A percentile compares a stretch with the other conserved stretches of the same genome.
Evolutionary conservation across 64 coral and sea anemone genomes (phyloP).

Genomic region (Montipora sp.): DNA sequence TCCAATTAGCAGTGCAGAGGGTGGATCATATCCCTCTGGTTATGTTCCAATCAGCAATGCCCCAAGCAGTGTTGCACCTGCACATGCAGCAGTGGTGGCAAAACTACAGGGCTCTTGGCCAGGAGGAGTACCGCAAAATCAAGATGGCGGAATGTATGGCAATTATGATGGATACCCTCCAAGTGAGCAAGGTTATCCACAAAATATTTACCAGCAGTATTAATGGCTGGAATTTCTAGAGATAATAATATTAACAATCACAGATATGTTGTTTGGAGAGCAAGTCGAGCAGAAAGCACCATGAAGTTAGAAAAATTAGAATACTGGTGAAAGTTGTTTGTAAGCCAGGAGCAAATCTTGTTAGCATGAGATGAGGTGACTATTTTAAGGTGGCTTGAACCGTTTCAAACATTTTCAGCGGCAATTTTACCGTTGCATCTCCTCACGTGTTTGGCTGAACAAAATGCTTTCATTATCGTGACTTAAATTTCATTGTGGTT

Average conservation of each 20-base stretch:
- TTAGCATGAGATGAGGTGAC: too few species aligned
- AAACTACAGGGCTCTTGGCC: constrained; percentile 84
- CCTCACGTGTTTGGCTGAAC: too few species aligned
- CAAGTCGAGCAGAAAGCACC: neutral
- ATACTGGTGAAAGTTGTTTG: neutral
- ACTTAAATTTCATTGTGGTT: too few species aligned
- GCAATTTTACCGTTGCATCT: too few species aligned
- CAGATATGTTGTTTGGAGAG: constrained; percentile 7
- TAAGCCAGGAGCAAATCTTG: too few species aligned
- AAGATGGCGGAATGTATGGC: constrained; percentile 88
- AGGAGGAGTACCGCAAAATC: constrained; percentile 70
- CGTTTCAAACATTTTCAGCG: too few species aligned
- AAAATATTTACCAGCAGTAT: constrained; percentile 92
- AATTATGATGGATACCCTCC: constrained; percentile 86
- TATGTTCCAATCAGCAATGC: constrained; percentile 89
- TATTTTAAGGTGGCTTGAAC: too few species aligned
- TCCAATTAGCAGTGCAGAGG: constrained; percentile 70
- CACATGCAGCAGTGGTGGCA: constrained; percentile 76
- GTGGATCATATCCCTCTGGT: constrained; percentile 70
- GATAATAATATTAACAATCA: constrained; percentile 6
- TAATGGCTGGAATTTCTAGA: constrained; percentile 35
- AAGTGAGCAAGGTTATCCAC: constrained; percentile 81
- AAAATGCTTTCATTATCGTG: too few species aligned
- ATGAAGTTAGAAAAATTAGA: neutral
- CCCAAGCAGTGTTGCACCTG: constrained; percentile 61